These are phyloP conservation scores for Neelides folsomi DNA, from an alignment of 2,888 invertebrate genomes.

Conservation along the genomic window DNA sequence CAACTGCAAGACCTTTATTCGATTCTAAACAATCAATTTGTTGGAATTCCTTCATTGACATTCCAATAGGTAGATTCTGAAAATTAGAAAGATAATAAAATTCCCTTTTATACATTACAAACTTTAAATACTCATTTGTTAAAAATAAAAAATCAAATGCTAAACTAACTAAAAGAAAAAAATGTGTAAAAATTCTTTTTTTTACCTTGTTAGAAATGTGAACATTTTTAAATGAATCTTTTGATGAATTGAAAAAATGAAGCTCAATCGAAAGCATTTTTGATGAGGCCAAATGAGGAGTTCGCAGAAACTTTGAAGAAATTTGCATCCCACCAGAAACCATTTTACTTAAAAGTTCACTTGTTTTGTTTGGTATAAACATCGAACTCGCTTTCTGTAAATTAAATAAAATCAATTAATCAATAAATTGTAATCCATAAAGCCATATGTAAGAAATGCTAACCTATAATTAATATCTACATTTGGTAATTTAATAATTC, in stretches of 20 bases:
- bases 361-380: constrained; percentile 47
- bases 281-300: constrained; percentile 66
- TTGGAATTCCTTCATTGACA: constrained; percentile 61
- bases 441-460: not conserved
- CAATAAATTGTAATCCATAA: not conserved
- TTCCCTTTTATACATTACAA: too few species aligned
- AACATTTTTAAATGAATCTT: constrained; percentile 52
- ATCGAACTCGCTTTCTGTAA: constrained; percentile 47
- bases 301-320: constrained; percentile 53
- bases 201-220: constrained; percentile 57
- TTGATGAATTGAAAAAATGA: constrained; percentile 56
- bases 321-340: constrained; percentile 45
- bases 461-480: too few species aligned
- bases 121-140: too few species aligned
- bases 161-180: not conserved
- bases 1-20: constrained; percentile 50
- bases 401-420: constrained; percentile 8
- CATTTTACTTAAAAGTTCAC: constrained; percentile 58
- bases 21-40: constrained; percentile 51
- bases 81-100: constrained; percentile 17
- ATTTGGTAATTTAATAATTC: too few species aligned
- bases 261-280: constrained; percentile 71
- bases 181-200: not conserved
- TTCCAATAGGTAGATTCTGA: constrained; percentile 53
- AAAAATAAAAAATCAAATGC: not conserved